Evolutionary conservation across 2,113 vertebrate genomes (phyloP), one percentile per base, ranked within the genome.

Genomic region (Aepyceros melampus): DNA sequence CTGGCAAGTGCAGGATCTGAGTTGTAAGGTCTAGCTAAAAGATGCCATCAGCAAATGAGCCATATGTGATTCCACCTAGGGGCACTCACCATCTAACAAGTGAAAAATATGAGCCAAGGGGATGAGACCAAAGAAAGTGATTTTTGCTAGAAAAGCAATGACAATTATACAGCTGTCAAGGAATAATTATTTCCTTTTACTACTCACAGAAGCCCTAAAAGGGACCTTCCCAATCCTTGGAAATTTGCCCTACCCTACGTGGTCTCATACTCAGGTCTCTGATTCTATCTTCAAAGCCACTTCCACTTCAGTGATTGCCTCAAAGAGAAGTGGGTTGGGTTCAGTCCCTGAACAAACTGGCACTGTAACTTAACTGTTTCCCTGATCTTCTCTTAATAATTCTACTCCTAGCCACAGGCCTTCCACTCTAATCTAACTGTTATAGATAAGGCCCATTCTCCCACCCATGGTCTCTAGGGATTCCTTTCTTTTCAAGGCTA

Each of bases 401-500:
- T 40, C 60, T 53, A 71, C 7, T 13, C 64, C 31, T 60, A 23
- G 64, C 81, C 87, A 90, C 8, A 55, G 40, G 15, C 21, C 16
- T 92, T 29, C 19, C 17, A 55, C 23, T 55, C 27, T 33, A 51
- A 90, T 47, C 51, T 96, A 97, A 81, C 9, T 90, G 36, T 74
- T 45, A 45, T 7, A 14, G 31, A 86, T 33, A 92, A 95, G 11
- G 29, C 33, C 56, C 51, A 89, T 45, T 62, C 29, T 79, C 49
- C 14, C 79, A 87, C 55, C 43, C 19, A 60, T 7, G 9, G 29
- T 94, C 53, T 87, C 95, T 76, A 67, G 0, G 25, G 64, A 85
- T 85, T 31, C 36, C n/a, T 92, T 92, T 74, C 29, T 90, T 95
- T 94, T 93, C 27, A 94, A 82, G 45, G 45, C 33, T 78, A 97